Conservation (phyloP, 2,797 vertebrate genomes). For the Acanthiza pusilla region DNA sequence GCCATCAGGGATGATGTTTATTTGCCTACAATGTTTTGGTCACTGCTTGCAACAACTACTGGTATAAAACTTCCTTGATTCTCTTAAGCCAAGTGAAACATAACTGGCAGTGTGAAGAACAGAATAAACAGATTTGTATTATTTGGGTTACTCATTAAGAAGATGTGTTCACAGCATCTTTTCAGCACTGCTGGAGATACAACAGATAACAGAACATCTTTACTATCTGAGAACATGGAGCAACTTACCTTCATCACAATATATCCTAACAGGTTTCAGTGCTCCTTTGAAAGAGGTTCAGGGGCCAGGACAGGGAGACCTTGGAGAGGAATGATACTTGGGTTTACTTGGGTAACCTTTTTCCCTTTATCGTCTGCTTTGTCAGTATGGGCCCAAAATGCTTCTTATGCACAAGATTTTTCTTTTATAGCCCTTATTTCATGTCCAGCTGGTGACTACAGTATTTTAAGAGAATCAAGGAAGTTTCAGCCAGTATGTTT, state of each 20-base stretch:
- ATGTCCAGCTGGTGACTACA: neutral
- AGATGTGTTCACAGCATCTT: slow-evolving; percentile 48
- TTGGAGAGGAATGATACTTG: slow-evolving; percentile 64
- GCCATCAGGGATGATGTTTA: neutral
- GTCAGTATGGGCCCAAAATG: neutral
- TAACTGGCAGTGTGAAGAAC: neutral
- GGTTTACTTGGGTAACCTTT: slow-evolving; percentile 41
- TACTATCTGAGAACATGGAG: slow-evolving; percentile 38
- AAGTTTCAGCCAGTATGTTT: slow-evolving; percentile 54
- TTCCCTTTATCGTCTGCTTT: neutral
- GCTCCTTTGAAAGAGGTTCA: slow-evolving; percentile 62
- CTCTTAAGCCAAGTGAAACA: slow-evolving; percentile 4
- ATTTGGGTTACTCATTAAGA: neutral
- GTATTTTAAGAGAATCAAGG: slow-evolving; percentile 60
- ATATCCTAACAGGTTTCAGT: slow-evolving; percentile 66
- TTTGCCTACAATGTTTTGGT: neutral
- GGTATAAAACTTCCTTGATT: slow-evolving; percentile 68
- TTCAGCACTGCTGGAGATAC: slow-evolving; percentile 60
- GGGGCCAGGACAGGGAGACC: slow-evolving; percentile 62
- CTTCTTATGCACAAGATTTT: neutral
- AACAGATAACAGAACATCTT: slow-evolving; percentile 40
- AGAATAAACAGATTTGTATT: neutral
- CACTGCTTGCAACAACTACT: slow-evolving; percentile 1
- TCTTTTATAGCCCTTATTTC: neutral
- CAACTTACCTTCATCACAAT: slow-evolving; percentile 66